phyloP scores from a whole-genome alignment of 1,140 invertebrate genomes.

The Spodoptera frugiperda region DNA sequence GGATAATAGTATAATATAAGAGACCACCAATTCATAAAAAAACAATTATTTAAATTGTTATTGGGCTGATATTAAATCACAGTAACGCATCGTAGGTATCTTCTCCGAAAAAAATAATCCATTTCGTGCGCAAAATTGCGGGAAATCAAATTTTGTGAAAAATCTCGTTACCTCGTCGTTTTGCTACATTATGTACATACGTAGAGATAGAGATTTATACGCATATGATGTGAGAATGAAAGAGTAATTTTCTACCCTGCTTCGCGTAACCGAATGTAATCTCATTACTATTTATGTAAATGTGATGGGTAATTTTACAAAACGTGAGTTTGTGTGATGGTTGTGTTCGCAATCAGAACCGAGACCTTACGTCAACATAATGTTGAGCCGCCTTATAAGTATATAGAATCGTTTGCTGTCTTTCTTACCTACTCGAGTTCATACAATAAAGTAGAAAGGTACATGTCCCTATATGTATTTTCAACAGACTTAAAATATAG shows the following conservation, averaged over 20 bases:
- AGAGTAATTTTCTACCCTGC: constrained; percentile 54
- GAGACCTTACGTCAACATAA: constrained; percentile 15
- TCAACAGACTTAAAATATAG: too few species aligned
- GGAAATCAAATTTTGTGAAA: constrained; percentile 71
- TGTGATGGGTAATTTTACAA: constrained; percentile 46
- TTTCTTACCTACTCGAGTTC: not conserved
- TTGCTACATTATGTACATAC: constrained; percentile 56
- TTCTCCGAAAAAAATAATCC: constrained; percentile 63
- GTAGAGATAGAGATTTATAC: constrained; percentile 53
- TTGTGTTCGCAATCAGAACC: constrained; percentile 25
- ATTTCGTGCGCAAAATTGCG: constrained; percentile 64
- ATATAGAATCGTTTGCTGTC: not conserved
- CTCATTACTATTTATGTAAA: constrained; percentile 53
- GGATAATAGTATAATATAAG: too few species aligned
- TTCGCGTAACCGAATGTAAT: constrained; percentile 53
- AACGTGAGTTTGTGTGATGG: constrained; percentile 28
- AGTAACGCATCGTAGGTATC: constrained; percentile 57
- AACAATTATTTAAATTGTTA: constrained; percentile 54
- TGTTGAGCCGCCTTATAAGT: not conserved
- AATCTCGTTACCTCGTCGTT: constrained; percentile 68
- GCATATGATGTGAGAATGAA: constrained; percentile 54
- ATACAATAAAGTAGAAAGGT: too few species aligned
- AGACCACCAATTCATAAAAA: constrained; percentile 9
- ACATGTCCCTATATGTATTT: too few species aligned
- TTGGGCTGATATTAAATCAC: constrained; percentile 61